Conservation (phyloP, 2,888 invertebrate genomes). For the Priocnemis perturbator region DNA sequence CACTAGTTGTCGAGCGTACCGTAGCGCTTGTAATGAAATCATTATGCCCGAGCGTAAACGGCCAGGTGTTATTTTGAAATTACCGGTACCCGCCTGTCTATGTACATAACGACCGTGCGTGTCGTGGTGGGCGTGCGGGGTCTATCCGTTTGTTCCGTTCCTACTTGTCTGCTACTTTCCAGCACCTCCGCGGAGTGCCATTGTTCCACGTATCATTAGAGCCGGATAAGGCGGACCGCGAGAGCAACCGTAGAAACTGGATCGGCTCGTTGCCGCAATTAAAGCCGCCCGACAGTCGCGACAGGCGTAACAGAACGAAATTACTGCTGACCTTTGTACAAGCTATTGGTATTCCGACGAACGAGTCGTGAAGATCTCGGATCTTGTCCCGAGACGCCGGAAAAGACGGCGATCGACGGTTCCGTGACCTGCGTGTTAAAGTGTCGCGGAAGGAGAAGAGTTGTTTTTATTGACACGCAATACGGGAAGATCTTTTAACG, state of each 20-base stretch:
- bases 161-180: conserved; percentile 13
- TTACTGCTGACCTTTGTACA: too few relatives aligned
- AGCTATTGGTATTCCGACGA: too few relatives aligned
- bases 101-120: conserved; percentile 18
- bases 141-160: conserved; percentile 4
- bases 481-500: too few relatives aligned
- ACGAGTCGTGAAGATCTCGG: too few relatives aligned
- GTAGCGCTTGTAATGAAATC: conserved; percentile 10
- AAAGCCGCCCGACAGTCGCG: background rate
- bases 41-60: conserved; percentile 9
- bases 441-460: too few relatives aligned
- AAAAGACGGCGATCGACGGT: too few relatives aligned
- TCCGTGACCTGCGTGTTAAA: too few relatives aligned
- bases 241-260: conserved; percentile 2
- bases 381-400: too few relatives aligned
- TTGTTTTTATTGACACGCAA: too few relatives aligned
- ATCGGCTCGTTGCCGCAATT: conserved; percentile 15
- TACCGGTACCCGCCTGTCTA: conserved; percentile 20
- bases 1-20: background rate
- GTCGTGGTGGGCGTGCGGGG: conserved; percentile 9
- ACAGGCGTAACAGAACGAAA: conserved; percentile 15
- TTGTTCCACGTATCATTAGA: conserved; percentile 26
- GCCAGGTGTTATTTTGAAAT: conserved; percentile 24
- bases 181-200: conserved; percentile 13
- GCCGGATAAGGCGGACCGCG: conserved; percentile 17